Percentiles rank a stretch among this genome's conserved stretches.
Evolutionary conservation across 2,888 invertebrate genomes (phyloP).

Genomic region (Antheraea yamamai): DNA sequence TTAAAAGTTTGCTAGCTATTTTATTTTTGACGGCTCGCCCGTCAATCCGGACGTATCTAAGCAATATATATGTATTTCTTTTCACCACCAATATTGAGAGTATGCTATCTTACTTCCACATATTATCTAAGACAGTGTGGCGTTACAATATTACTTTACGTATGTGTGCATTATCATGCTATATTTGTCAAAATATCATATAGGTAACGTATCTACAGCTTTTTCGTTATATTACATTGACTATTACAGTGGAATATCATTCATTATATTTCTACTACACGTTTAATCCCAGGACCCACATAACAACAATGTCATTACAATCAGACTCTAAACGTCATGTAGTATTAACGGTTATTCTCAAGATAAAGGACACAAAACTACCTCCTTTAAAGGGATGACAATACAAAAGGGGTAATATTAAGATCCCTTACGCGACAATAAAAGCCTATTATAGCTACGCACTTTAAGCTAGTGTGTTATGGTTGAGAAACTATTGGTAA

Average conservation of each 20-base stretch:
- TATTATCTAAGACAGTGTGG: too few species aligned
- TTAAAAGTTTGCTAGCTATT: too few species aligned
- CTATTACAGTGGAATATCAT: not conserved
- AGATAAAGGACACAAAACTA: conserved; percentile 14
- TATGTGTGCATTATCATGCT: too few species aligned
- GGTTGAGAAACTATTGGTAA: conserved; percentile 12
- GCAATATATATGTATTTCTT: too few species aligned
- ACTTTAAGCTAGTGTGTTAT: conserved; percentile 13
- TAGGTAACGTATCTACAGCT: too few species aligned
- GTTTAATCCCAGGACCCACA: not conserved
- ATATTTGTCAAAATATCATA: not conserved
- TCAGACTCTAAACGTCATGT: conserved; percentile 8
- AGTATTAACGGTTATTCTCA: conserved; percentile 8
- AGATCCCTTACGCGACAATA: conserved; percentile 21
- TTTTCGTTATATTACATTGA: too few species aligned
- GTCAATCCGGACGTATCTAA: too few species aligned
- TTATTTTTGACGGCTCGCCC: too few species aligned
- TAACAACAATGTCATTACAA: conserved; percentile 19
- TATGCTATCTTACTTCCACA: too few species aligned
- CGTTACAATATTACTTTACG: too few species aligned
- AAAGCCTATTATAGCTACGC: conserved; percentile 15
- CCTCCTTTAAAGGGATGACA: conserved; percentile 14
- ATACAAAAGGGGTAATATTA: conserved; percentile 19
- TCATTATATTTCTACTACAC: not conserved
- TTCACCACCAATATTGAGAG: too few species aligned